These are phyloP conservation scores for Gasterosteus nipponicus DNA, from an alignment of 2,113 vertebrate genomes.

Conservation along the genomic window DNA sequence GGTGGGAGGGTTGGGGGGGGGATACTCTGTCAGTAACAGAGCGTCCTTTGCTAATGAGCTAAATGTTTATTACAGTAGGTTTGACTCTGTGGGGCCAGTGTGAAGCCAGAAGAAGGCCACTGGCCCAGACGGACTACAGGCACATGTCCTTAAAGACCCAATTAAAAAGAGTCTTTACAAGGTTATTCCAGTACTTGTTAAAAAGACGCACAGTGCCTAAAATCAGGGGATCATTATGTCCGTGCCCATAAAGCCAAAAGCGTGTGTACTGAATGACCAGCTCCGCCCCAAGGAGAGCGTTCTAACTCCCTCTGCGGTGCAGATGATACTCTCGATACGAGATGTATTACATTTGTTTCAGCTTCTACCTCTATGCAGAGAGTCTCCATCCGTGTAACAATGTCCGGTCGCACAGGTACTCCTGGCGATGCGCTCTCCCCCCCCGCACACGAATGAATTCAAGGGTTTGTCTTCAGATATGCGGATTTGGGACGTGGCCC, in stretches of 20 bases:
- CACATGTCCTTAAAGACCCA: slow-evolving; percentile 16
- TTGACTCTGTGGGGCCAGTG: slow-evolving; percentile 1
- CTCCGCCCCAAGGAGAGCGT: not conserved
- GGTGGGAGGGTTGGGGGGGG: too few species aligned
- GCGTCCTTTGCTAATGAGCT: slow-evolving; percentile 15
- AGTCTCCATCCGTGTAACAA: not conserved
- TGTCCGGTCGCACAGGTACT: not conserved
- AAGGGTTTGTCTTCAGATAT: not conserved
- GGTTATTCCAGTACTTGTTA: slow-evolving; percentile 8
- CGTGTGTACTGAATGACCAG: not conserved
- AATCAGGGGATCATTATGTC: slow-evolving; percentile 1
- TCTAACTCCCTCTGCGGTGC: not conserved
- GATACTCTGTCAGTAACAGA: not conserved
- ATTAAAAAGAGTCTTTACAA: slow-evolving; percentile 9
- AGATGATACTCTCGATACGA: not conserved
- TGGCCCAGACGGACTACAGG: slow-evolving; percentile 2
- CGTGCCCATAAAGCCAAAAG: not conserved
- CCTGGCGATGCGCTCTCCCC: too few species aligned
- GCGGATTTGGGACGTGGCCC: not conserved
- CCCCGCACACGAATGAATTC: not conserved
- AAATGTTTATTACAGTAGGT: slow-evolving; percentile 7
- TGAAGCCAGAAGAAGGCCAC: slow-evolving; percentile 6
- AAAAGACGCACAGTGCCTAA: not conserved
- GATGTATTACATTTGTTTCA: not conserved
- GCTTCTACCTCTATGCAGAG: not conserved